phyloP scores from a whole-genome alignment of 1,140 invertebrate species.

The Palaemon carinicauda region DNA sequence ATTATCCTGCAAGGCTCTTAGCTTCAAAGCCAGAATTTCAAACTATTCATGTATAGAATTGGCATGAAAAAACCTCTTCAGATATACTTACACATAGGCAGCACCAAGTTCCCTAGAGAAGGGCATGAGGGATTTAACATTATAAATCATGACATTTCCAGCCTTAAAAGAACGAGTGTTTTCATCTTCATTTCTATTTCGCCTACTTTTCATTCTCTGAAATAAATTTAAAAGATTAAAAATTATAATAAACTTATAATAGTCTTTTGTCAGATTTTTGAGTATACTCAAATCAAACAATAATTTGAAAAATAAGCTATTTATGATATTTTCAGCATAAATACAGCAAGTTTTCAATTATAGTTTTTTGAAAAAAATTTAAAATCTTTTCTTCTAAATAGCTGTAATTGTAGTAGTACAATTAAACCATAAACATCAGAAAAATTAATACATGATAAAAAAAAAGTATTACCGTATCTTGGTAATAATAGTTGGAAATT shows the following conservation, averaged over 20 bases:
- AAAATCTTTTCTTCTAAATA: no score
- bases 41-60: not conserved
- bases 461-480: conserved; percentile 73
- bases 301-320: no score
- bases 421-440: no score
- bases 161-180: conserved; percentile 31
- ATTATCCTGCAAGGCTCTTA: no score
- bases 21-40: no score
- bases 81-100: conserved; percentile 33
- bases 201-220: conserved; percentile 40
- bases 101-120: conserved; percentile 40
- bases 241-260: no score
- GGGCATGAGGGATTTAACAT: conserved; percentile 38
- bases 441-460: not conserved
- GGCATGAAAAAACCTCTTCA: not conserved
- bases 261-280: no score
- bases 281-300: no score
- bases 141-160: conserved; percentile 31
- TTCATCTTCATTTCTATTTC: conserved; percentile 38
- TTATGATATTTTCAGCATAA: no score
- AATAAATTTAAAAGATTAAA: not conserved
- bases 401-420: no score
- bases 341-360: no score
- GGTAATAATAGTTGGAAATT: conserved; percentile 76
- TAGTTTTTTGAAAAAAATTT: no score